These are phyloP conservation scores for Rachycentron canadum DNA, from an alignment of 2,797 vertebrate genomes.

Conservation along the genomic window DNA sequence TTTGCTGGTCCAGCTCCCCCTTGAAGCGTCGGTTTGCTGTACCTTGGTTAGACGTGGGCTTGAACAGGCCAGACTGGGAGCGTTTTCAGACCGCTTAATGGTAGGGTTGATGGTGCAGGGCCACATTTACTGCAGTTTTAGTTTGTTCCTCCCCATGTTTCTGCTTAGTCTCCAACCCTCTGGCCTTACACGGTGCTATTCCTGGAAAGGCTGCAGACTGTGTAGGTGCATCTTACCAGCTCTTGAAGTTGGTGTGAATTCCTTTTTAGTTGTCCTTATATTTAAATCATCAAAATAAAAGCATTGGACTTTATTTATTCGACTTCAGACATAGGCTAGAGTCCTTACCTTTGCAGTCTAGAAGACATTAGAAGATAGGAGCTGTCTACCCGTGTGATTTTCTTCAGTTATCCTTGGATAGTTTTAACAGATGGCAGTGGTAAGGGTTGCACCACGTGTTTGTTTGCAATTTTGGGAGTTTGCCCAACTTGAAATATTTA, in stretches of 20 bases:
- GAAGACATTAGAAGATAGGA: neutral
- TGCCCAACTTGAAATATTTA: neutral
- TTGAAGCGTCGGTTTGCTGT: constrained; percentile 1
- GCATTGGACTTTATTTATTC: neutral
- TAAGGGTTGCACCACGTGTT: neutral
- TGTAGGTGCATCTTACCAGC: neutral
- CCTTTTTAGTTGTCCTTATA: no score
- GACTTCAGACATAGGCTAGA: no score
- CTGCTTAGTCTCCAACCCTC: constrained; percentile 21
- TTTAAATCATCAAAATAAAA: neutral
- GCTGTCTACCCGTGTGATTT: neutral
- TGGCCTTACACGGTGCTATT: constrained; percentile 1
- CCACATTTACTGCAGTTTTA: constrained; percentile 45
- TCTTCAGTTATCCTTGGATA: neutral
- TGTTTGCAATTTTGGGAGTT: neutral
- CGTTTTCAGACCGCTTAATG: constrained; percentile 69
- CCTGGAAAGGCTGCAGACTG: neutral
- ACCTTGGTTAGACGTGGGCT: constrained; percentile 9
- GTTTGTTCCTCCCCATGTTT: constrained; percentile 7
- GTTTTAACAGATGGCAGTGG: neutral
- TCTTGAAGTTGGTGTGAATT: neutral
- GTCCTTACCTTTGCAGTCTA: neutral
- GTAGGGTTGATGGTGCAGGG: constrained; percentile 53
- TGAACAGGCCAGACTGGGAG: neutral
- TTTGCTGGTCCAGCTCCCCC: neutral